Base-by-base conservation (phyloP, 2,888 invertebrate species). In the Ophion obscuratus region DNA sequence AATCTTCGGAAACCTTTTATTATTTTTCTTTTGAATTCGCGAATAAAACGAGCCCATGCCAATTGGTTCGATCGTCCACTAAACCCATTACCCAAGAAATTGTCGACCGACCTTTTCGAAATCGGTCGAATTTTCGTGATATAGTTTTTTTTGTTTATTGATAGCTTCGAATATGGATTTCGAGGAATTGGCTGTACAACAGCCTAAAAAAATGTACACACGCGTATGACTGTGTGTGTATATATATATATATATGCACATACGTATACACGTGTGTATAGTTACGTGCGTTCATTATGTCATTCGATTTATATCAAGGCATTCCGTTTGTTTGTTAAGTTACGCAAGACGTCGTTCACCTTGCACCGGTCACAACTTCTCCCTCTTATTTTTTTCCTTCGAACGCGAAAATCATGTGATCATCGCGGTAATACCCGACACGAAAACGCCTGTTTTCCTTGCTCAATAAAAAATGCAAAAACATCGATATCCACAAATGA, bases 311-410 rank as follows among this genome's bases (percentile, higher is more conserved):
- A 40, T 61, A 75, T 66, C 47, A 82, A 76, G 61, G 70, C 71
- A 76, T 85, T 82, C 40, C 70, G 59, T 47, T 57, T 70, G 78
- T 74, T 81, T 57, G 81, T 77, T 27, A 67, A 36, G 75, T 85
- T 85, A 64, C 82, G 85, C 71, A 85, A 86, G 44, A 76, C 81
- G 86, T 78, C 66, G 84, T 61, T 84, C 84, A 84, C 82, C 84
- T 85, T 84, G 81, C 75, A 71, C 79, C 36, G 57, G 36, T 36
- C n/a, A 44, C 67, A 57, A 66, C 71, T 82, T 73, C 83, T 57
- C 75, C 75, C 78, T 59, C 36, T 73, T 24, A 10, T 44, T 75
- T 44, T 81, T 82, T 17, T 17, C 14, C 59, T 78, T 75, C 81
- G 75, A 70, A 31, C 27, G 70, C 75, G n/a, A 66, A 76, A 78